Evolutionary conservation across 2,113 vertebrate genomes (phyloP), one percentile per base, ranked within the genome.

Genomic region (Callopanchax toddi): DNA sequence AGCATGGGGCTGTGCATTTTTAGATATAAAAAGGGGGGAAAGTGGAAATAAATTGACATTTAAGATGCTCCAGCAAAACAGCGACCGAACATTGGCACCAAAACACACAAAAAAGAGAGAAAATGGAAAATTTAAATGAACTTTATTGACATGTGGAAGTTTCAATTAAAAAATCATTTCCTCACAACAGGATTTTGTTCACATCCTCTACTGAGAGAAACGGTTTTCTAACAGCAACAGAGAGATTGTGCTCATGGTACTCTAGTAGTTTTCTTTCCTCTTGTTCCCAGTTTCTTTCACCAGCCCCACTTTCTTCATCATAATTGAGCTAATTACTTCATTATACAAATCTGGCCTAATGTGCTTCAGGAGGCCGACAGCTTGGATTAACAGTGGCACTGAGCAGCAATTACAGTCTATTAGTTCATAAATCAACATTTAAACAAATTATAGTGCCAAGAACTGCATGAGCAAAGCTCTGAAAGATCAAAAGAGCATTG

Each of bases 391-490:
- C 83, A 78, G 79, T 79, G 77, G 87, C 87, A 74, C 90, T 86
- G 87, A 91, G 83, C 76, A 80, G 88, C 83, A 88, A 91, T 92
- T 91, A 92, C 78, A 67, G 67, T 79, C 87, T 91, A 89, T 91
- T 92, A 91, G 80, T 87, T 89, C 74, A 90, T 91, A 90, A 90
- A 91, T 92, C 86, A 87, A 87, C 88, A 89, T 90, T 87, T 89
- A 85, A 89, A 88, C 78, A 92, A 87, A 92, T 91, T 82, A 78
- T 42, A 78, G 70, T 56, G 62, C 68, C 44, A 36, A 67, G 67
- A 82, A 69, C 22, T 36, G 45, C 43, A 32, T 57, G 61, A 67
- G 76, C 60, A 61, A 51, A 29, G 34, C 29, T 36, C 20, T 1
- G n/a, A 60, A 32, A 61, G 78, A 67, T 63, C 76, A 79, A 72